These are phyloP conservation scores for Alca torda DNA, from an alignment of 2,797 vertebrate species.

Conservation along the genomic window DNA sequence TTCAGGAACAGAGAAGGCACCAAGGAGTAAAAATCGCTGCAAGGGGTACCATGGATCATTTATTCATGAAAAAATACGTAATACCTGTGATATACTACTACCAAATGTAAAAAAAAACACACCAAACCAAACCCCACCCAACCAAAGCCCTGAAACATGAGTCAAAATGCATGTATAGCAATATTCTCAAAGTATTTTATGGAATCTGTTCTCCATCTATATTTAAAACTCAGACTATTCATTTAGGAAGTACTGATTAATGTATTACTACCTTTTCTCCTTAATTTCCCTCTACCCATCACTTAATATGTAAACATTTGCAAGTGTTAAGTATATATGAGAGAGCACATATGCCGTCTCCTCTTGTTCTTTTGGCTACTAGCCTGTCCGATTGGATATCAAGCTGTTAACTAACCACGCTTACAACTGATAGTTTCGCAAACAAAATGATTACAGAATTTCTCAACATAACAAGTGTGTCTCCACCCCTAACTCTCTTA, in stretches of 20 bases:
- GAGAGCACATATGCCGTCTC: fast-evolving
- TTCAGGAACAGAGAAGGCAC: neutral
- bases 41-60: neutral
- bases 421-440: neutral
- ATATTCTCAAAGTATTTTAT: neutral
- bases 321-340: neutral
- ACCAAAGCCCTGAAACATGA: neutral
- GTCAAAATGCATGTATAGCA: neutral
- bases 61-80: neutral
- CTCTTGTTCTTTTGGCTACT: neutral
- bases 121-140: neutral
- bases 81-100: neutral
- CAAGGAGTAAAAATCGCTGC: neutral
- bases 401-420: neutral
- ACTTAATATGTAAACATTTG: neutral
- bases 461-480: neutral
- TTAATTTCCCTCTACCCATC: neutral
- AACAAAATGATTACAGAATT: neutral
- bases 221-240: neutral
- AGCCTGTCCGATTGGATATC: neutral
- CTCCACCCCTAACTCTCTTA: neutral
- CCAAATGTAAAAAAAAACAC: neutral
- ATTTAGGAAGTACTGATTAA: neutral
- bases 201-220: neutral
- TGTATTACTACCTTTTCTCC: neutral